Percentiles rank a stretch among this genome's conserved stretches.
Evolutionary conservation across 1,140 invertebrate genomes (phyloP).

Genomic region (Hermetia illucens): DNA sequence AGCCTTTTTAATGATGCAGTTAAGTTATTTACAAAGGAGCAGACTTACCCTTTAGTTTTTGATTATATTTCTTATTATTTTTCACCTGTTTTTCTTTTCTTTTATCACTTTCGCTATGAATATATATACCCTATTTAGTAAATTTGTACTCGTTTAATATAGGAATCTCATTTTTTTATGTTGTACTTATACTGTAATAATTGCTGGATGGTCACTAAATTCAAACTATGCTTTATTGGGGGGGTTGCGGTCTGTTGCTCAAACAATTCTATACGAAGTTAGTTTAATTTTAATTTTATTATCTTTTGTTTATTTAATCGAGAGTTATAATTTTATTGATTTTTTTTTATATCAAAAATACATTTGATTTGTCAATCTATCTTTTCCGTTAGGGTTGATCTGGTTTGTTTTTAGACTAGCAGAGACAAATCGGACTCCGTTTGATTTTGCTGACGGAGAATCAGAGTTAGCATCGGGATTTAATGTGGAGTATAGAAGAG

Average conservation of each 20-base stretch:
- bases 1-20: conserved; percentile 51
- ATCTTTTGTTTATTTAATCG: conserved; percentile 32
- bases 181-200: conserved; percentile 14
- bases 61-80: conserved; percentile 40
- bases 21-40: conserved; percentile 49
- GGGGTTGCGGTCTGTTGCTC: conserved; percentile 41
- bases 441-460: conserved; percentile 65
- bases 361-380: conserved; percentile 36
- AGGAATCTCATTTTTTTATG: conserved; percentile 27
- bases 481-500: conserved; percentile 56
- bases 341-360: conserved; percentile 29
- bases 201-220: conserved; percentile 47
- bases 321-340: conserved; percentile 23
- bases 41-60: conserved; percentile 30
- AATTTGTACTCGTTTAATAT: conserved; percentile 24
- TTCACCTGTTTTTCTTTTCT: conserved; percentile 40
- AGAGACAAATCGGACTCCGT: conserved; percentile 57
- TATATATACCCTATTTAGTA: conserved; percentile 33
- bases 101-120: conserved; percentile 37
- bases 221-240: conserved; percentile 51
- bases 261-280: conserved; percentile 56
- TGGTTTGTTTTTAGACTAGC: conserved; percentile 44
- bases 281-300: conserved; percentile 41
- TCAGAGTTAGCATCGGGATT: conserved; percentile 61
- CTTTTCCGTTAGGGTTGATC: conserved; percentile 35